These are phyloP conservation scores for Calephelis virginiensis DNA, from an alignment of 1,140 invertebrate genomes.

Conservation along the genomic window DNA sequence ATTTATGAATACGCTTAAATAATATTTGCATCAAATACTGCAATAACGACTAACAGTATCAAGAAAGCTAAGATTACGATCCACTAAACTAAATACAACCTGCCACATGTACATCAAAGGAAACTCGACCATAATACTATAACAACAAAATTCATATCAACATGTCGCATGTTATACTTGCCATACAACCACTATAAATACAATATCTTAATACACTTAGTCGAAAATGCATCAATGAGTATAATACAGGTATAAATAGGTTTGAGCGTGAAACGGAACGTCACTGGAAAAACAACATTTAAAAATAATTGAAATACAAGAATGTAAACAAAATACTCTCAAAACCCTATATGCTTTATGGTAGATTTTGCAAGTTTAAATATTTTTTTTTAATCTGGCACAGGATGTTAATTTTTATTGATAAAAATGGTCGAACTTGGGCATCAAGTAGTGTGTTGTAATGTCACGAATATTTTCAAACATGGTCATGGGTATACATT, in stretches of 20 bases:
- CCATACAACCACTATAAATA: constrained; percentile 10
- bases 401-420: too few species aligned
- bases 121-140: constrained; percentile 29
- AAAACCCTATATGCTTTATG: too few species aligned
- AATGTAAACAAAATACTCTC: too few species aligned
- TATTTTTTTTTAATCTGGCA: too few species aligned
- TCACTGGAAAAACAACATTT: not conserved
- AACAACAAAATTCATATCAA: constrained; percentile 30
- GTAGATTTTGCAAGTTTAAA: not conserved
- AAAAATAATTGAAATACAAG: not conserved
- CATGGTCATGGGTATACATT: too few species aligned
- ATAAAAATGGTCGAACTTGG: too few species aligned
- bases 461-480: too few species aligned
- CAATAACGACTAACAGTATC: constrained; percentile 73
- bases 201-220: constrained; percentile 53
- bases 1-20: constrained; percentile 76
- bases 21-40: constrained; percentile 77
- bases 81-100: constrained; percentile 35
- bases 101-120: constrained; percentile 21
- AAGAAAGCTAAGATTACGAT: constrained; percentile 59
- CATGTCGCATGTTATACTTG: constrained; percentile 17
- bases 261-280: constrained; percentile 34
- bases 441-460: too few species aligned
- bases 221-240: constrained; percentile 69
- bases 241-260: constrained; percentile 59